Base-by-base conservation (phyloP, 2,113 vertebrate species). In the Phoenicopterus ruber region DNA sequence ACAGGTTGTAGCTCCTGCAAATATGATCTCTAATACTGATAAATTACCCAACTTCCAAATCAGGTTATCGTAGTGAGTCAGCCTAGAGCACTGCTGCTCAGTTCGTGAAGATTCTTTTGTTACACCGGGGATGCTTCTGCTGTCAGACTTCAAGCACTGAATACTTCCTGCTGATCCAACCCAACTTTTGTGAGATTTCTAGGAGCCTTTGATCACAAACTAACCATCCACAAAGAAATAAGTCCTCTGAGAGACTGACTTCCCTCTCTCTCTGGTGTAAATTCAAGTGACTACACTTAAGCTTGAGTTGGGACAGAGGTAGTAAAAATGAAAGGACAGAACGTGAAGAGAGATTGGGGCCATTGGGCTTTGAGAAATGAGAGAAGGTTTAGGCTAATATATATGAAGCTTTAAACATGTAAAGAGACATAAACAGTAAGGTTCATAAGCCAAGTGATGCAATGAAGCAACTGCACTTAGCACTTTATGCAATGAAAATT, bases 1-100 rank as follows among this genome's bases (percentile, higher is more conserved):
- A 40, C 44, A 82, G 34, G 54, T 79, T 63, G 32, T 66, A 88
- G 20, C 83, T 92, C 49, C 85, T 78, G 79, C 66, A 77, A 32
- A 85, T 77, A 58, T 82, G 61, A 22, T 69, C 72, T 93, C 31
- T 94, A 79, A 94, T 82, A 54, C 65, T 72, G 93, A 94, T 87
- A 85, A 89, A 94, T 91, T 72, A 69, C 67, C 81, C 62, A 69
- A 9, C 74, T 94, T 92, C 84, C 62, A 90, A 90, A 95, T 96
- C 7, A 21, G 25, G 18, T 96, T 96, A 91, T 73, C 5, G 2
- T 25, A 77, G 71, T 86, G 85, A 96, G 79, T 93, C 85, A 94
- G 74, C 89, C 44, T 24, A 72, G 52, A 85, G 61, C 49, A 42
- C 61, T 90, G 73, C 84, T 85, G 59, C 85, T 93, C 74, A 38